Evolutionary conservation across 2,113 vertebrate species (phyloP).

Genomic region (Pristiophorus japonicus): DNA sequence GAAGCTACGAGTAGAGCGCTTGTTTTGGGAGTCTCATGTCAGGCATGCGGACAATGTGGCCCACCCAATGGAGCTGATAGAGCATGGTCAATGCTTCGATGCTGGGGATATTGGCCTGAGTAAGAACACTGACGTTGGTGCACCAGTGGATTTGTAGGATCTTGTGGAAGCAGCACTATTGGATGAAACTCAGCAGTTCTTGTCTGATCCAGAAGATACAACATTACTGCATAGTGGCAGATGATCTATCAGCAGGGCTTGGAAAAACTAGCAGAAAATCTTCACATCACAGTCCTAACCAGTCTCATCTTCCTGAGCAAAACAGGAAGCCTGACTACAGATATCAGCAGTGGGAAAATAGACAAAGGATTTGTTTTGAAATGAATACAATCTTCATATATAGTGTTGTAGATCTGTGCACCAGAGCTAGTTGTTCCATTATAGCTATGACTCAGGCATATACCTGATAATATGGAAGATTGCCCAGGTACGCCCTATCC

Average conservation of each 20-base stretch:
- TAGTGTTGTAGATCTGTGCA: not conserved
- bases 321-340: not conserved
- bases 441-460: not conserved
- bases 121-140: too few species aligned
- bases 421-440: not conserved
- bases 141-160: too few species aligned
- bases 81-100: too few species aligned
- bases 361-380: not conserved
- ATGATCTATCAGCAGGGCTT: not conserved
- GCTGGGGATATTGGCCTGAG: too few species aligned
- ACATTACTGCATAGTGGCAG: not conserved
- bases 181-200: not conserved
- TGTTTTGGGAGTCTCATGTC: too few species aligned
- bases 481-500: not conserved
- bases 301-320: not conserved
- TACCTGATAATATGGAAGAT: not conserved
- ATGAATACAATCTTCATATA: not conserved
- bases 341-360: not conserved
- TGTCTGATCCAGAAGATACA: not conserved
- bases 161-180: too few species aligned
- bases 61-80: too few species aligned
- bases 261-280: not conserved
- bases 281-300: not conserved
- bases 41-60: too few species aligned
- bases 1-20: too few species aligned